Evolutionary conservation across 1,140 invertebrate species (phyloP), one percentile per base, ranked within the genome.

Genomic region (Temnothorax longispinosus): DNA sequence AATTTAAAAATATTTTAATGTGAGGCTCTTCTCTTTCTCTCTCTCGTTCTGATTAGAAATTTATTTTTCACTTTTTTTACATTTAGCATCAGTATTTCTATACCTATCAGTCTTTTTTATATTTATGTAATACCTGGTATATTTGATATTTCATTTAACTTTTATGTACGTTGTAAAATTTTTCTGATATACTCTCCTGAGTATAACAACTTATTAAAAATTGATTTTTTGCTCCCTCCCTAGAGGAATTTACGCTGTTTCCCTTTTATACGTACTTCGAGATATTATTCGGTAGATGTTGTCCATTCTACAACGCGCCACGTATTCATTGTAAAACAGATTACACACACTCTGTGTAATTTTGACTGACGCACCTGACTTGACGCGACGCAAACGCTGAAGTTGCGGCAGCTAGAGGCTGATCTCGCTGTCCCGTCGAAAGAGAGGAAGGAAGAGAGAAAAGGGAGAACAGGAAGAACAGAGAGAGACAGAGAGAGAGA

Each of bases 241-340:
- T 21, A 11, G 27, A 52, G 3, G 15, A 27, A 32, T 54, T 67
- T 65, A 3, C 15, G 2, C 50, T 8, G 8, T 52, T 35, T 27
- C 13, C 5, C 32, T 74, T 35, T 54, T 54, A 32, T 56, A 27
- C 27, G 27, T 27, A 35, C 2, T 21, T 41, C 18, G 50, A 54
- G n/a, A 56, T 56, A 27, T 75, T 41, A 58, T 38, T 75, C 7
- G 32, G 32, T 75, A 75, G 52, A 38, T n/a, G 6, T 56, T 35
- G 18, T 56, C 11, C 50, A 38, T 56, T 58, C 18, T 27, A 56
- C 32, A 56, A 38, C n/a, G 35, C 58, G 52, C 35, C 50, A 38
- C 4, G 18, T 54, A 74, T 74, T 21, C 50, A 56, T 75, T 75
- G 52, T 21, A 75, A 75, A 56, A 56, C 35, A 35, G 72, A 74